These are phyloP conservation scores for Neodontobutis hainanensis DNA, from an alignment of 2,113 vertebrate species.

Conservation along the genomic window DNA sequence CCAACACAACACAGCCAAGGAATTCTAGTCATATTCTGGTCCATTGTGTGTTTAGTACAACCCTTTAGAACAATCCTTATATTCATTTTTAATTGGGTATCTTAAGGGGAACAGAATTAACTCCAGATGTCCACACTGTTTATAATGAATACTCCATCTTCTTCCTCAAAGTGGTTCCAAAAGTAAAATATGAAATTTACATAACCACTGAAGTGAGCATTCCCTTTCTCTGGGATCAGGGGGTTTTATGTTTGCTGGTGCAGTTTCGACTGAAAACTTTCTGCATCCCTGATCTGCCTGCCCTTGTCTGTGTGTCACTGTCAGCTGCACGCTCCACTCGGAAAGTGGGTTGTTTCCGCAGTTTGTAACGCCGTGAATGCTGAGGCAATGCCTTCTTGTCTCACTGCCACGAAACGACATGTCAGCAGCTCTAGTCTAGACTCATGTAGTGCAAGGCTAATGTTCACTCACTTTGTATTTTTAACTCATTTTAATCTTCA, in stretches of 20 bases:
- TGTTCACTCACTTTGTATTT: neutral
- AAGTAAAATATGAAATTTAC: too few species aligned
- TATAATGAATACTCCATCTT: conserved; percentile 9
- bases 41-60: too few species aligned
- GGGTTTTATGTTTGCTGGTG: neutral
- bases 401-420: conserved; percentile 55
- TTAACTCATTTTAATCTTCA: too few species aligned
- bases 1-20: neutral
- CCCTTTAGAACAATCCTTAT: too few species aligned
- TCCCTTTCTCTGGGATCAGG: neutral
- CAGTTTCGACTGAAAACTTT: conserved; percentile 28
- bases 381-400: conserved; percentile 41
- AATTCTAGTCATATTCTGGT: too few species aligned
- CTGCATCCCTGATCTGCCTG: conserved; percentile 63
- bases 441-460: neutral
- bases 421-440: conserved; percentile 25
- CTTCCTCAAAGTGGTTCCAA: neutral
- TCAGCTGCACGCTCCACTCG: conserved; percentile 32
- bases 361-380: conserved; percentile 42
- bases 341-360: conserved; percentile 38
- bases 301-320: conserved; percentile 46
- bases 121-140: conserved; percentile 41
- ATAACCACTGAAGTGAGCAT: too few species aligned
- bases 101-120: too few species aligned
- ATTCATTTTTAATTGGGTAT: too few species aligned